Conservation (phyloP, 2,113 vertebrate species). For the Anolis carolinensis region DNA sequence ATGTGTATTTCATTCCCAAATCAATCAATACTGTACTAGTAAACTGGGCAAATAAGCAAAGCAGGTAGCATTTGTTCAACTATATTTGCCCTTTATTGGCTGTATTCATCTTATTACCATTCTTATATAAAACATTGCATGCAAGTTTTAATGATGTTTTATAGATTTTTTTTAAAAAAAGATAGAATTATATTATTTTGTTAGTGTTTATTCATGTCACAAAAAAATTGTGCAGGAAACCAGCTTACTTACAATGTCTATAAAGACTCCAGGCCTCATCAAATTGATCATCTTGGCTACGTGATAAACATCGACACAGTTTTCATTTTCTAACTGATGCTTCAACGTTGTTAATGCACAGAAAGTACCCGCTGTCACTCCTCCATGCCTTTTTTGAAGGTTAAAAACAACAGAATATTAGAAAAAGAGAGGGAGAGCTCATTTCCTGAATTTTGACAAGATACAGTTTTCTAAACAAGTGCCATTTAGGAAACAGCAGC, state of each 20-base stretch:
- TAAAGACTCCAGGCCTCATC: constrained; percentile 92
- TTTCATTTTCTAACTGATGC: constrained; percentile 88
- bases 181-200: too few species aligned
- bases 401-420: background rate
- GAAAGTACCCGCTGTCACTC: constrained; percentile 91
- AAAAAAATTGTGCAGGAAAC: background rate
- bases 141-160: constrained; percentile 1
- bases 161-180: too few species aligned
- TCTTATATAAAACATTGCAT: background rate
- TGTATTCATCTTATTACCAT: background rate
- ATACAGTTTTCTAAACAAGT: constrained; percentile 9
- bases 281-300: constrained; percentile 91
- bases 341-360: constrained; percentile 87
- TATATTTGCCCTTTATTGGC: background rate
- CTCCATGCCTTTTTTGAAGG: constrained; percentile 83
- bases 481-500: background rate
- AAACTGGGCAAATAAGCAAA: background rate
- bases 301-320: constrained; percentile 90
- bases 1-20: background rate
- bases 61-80: background rate
- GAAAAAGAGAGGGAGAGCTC: background rate
- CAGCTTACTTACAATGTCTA: constrained; percentile 83
- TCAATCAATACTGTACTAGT: background rate
- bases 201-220: background rate
- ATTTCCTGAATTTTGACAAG: constrained; percentile 29